A percentile compares a stretch with the other conserved stretches of the same genome.
Evolutionary conservation across 2,797 vertebrate species (phyloP).

Genomic region (Myotis planiceps): DNA sequence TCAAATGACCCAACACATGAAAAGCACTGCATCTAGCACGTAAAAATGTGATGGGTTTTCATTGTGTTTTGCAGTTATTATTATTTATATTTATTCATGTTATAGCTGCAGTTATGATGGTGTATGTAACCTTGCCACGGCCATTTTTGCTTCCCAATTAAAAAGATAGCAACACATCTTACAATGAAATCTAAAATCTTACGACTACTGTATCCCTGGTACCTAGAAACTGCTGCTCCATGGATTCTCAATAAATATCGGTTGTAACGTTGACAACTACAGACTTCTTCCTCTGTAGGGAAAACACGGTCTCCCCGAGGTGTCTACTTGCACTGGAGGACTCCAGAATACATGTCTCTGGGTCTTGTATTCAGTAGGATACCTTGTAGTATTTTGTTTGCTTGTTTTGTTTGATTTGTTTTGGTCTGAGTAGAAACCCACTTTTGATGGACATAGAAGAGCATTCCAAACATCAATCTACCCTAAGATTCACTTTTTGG

Average conservation of each 20-base stretch:
- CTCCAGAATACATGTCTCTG: background rate
- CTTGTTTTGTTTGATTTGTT: background rate
- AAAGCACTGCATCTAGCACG: background rate
- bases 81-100: background rate
- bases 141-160: background rate
- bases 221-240: accelerated
- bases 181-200: background rate
- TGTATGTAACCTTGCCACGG: background rate
- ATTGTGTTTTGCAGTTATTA: background rate
- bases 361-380: background rate
- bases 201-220: background rate
- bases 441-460: background rate
- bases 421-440: background rate
- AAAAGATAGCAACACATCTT: background rate
- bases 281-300: background rate
- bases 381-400: background rate
- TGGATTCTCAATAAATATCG: too few relatives aligned
- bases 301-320: background rate
- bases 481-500: background rate
- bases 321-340: background rate
- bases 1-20: background rate
- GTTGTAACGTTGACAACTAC: background rate
- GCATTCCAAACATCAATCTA: background rate
- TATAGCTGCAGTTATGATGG: background rate
- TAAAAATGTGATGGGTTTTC: background rate